Conservation (phyloP, 2,113 vertebrate species). For the Macquaria ambigua region DNA sequence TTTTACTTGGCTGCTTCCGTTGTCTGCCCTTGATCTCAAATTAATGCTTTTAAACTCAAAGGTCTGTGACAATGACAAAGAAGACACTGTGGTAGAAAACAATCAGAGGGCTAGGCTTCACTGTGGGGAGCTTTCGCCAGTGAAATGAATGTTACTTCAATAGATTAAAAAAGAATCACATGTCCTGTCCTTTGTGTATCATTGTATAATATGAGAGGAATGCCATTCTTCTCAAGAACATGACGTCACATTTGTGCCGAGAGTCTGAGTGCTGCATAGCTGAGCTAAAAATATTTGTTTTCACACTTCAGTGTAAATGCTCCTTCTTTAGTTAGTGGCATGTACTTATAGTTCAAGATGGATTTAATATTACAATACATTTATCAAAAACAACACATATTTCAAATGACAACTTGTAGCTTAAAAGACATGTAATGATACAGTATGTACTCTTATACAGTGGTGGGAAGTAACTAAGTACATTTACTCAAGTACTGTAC, state of each 20-base stretch:
- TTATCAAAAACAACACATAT: not conserved
- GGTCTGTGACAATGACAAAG: not conserved
- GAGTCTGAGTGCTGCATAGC: not conserved
- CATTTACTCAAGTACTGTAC: too few relatives aligned
- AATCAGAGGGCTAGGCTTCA: not conserved
- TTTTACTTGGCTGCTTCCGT: conserved; percentile 11
- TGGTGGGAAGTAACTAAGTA: not conserved
- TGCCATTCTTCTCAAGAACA: conserved; percentile 23
- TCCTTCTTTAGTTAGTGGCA: not conserved
- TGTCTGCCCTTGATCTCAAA: conserved; percentile 16
- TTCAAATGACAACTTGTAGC: not conserved
- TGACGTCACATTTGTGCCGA: not conserved
- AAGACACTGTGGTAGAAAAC: not conserved
- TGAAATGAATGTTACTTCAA: not conserved
- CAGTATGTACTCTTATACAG: not conserved
- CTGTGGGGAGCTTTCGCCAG: not conserved
- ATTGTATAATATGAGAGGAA: conserved; percentile 37
- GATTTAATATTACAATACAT: not conserved
- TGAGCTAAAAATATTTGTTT: not conserved
- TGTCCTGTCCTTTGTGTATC: conserved; percentile 4
- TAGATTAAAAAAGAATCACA: not conserved
- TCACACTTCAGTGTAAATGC: not conserved
- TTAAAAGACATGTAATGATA: not conserved
- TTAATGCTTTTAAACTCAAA: not conserved
- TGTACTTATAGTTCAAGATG: not conserved